phyloP scores from a whole-genome alignment of 2,888 invertebrate species.

The Caenorhabditis sp. region DNA sequence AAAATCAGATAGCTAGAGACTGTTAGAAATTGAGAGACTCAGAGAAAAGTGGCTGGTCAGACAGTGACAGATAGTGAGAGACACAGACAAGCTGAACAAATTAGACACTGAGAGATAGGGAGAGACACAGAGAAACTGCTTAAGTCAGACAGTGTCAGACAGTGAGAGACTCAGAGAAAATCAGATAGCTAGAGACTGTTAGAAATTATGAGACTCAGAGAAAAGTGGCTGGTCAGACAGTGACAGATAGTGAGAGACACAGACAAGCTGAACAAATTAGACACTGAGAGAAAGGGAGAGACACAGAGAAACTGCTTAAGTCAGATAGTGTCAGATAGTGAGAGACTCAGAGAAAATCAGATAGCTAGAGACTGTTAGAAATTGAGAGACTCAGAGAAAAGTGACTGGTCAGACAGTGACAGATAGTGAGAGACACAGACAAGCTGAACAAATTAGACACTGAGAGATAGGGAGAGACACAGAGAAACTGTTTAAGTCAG shows the following conservation, averaged over 20 bases:
- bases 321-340: no score
- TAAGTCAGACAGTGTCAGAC: no score
- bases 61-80: neutral
- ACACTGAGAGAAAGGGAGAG: conserved; percentile 2
- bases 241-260: neutral
- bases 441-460: neutral
- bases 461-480: neutral
- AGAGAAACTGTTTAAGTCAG: no score
- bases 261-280: no score
- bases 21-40: neutral
- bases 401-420: neutral
- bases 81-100: no score
- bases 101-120: neutral
- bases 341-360: no score
- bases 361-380: neutral
- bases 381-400: neutral
- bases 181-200: neutral
- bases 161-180: no score
- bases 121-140: conserved; percentile 1
- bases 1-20: no score
- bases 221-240: neutral
- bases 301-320: no score
- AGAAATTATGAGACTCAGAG: neutral
- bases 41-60: neutral
- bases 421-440: neutral